These are phyloP conservation scores for Holacanthella duospinosa DNA, from an alignment of 2,888 invertebrate species.

Conservation along the genomic window DNA sequence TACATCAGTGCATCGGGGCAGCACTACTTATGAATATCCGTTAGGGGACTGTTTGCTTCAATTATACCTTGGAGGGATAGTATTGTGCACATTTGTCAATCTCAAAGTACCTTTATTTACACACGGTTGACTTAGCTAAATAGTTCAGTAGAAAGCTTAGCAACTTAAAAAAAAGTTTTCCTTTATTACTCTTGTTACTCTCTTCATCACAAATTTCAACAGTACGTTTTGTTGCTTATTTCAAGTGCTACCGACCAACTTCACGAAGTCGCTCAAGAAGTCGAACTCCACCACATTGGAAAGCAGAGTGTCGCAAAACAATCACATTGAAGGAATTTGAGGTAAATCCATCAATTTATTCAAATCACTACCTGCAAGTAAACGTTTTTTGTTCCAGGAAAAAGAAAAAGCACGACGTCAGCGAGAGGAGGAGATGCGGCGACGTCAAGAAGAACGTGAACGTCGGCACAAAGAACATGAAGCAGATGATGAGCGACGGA, in stretches of 20 bases:
- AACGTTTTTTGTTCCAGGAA: no score
- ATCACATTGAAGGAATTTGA: slow-evolving; percentile 73
- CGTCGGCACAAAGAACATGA: slow-evolving; percentile 49
- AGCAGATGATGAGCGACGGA: slow-evolving; percentile 22
- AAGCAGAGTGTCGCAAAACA: slow-evolving; percentile 71
- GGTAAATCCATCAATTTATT: slow-evolving; percentile 41
- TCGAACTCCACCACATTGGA: slow-evolving; percentile 89
- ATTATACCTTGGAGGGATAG: no score
- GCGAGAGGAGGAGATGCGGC: slow-evolving; percentile 50
- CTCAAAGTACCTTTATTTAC: no score
- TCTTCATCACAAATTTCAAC: slow-evolving; percentile 21
- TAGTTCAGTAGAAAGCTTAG: no score
- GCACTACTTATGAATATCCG: no score
- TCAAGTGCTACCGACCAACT: slow-evolving; percentile 29
- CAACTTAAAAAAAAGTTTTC: no score
- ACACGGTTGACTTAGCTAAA: no score
- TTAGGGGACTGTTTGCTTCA: no score
- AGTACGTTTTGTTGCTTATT: no score
- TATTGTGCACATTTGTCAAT: no score
- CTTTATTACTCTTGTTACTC: slow-evolving; percentile 10
- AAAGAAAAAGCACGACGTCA: slow-evolving; percentile 44
- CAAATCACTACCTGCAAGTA: background rate
- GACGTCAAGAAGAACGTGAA: slow-evolving; percentile 48
- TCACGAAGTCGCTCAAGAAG: slow-evolving; percentile 65
- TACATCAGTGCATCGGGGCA: no score